Evolutionary conservation across 2,797 vertebrate species (phyloP).

Genomic region (Spinibarbus caldwelli): DNA sequence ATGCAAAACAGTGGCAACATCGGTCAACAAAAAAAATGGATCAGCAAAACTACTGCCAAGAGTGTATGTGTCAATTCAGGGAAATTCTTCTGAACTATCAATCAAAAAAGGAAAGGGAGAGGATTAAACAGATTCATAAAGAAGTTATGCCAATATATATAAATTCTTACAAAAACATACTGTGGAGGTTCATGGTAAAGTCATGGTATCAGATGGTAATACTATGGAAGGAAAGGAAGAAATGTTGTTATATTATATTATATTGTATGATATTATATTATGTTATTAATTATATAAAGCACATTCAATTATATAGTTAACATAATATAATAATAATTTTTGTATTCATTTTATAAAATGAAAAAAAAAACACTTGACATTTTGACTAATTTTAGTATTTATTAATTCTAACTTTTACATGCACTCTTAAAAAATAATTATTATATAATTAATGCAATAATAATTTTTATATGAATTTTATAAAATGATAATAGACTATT

Average conservation of each 20-base stretch:
- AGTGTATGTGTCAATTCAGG: neutral
- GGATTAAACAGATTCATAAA: neutral
- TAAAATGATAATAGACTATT: neutral
- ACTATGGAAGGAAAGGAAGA: no score
- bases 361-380: no score
- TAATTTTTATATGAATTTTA: neutral
- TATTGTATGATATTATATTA: no score
- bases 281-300: no score
- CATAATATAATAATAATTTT: neutral
- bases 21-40: neutral
- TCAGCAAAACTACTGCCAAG: neutral
- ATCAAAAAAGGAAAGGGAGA: neutral
- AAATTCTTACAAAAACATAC: no score
- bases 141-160: neutral
- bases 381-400: no score
- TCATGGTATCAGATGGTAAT: no score
- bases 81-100: neutral
- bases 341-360: no score
- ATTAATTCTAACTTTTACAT: neutral
- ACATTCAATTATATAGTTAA: no score
- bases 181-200: no score
- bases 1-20: neutral
- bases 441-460: neutral
- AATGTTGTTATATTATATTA: no score
- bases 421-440: neutral